Conservation (phyloP, 2,113 vertebrate species). For the Cyprinodon brontotheroides region DNA sequence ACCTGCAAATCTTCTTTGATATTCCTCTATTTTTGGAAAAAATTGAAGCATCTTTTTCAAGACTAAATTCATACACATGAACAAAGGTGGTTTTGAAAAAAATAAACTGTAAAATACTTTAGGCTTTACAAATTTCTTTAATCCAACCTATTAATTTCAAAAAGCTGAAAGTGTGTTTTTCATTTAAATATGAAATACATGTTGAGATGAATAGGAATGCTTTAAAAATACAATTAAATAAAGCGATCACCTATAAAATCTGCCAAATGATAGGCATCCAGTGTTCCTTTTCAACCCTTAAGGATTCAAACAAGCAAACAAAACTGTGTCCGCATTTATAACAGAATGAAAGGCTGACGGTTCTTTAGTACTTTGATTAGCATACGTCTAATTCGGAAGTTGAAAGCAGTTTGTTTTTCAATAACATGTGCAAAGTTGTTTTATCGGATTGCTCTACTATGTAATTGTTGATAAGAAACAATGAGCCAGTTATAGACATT, state of each 20-base stretch:
- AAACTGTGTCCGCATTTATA: neutral
- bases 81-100: neutral
- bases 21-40: no score
- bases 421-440: conserved; percentile 6
- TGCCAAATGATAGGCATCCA: neutral
- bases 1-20: no score
- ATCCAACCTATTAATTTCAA: no score
- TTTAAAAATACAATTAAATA: neutral
- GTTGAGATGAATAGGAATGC: neutral
- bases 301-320: neutral
- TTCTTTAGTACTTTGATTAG: neutral
- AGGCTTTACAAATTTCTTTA: no score
- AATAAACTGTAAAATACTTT: neutral
- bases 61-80: neutral
- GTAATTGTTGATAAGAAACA: neutral
- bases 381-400: neutral
- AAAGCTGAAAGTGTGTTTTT: no score
- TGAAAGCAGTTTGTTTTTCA: neutral
- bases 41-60: no score
- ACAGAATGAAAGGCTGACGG: neutral
- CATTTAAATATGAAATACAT: no score
- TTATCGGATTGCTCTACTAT: neutral
- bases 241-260: neutral
- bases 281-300: neutral
- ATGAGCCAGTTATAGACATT: conserved; percentile 17